phyloP scores from a whole-genome alignment of 2,888 invertebrate species.

The Acleris cristana region DNA sequence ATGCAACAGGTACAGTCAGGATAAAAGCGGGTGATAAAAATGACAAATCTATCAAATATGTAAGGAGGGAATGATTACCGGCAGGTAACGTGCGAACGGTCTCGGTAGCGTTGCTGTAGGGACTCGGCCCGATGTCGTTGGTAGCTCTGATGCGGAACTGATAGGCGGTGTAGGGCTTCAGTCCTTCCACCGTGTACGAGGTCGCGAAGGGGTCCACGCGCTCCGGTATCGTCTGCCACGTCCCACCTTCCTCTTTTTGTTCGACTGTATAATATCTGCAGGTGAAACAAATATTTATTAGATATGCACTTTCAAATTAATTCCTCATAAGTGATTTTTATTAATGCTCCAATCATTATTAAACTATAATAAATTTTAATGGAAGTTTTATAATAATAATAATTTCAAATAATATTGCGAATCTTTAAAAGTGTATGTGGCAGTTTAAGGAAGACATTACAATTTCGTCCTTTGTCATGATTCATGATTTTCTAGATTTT shows the following conservation, averaged over 20 bases:
- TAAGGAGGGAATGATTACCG: slow-evolving; percentile 68
- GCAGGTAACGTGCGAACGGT: slow-evolving; percentile 94
- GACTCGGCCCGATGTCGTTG: slow-evolving; percentile 97
- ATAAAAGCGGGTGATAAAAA: too few relatives aligned
- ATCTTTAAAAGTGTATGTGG: too few relatives aligned
- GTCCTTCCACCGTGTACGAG: slow-evolving; percentile 92
- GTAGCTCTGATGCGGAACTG: slow-evolving; percentile 97
- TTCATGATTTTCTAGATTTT: too few relatives aligned
- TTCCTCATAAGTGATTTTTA: too few relatives aligned
- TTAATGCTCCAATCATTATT: too few relatives aligned
- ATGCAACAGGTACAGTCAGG: too few relatives aligned
- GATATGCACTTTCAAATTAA: too few relatives aligned
- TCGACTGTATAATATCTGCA: slow-evolving; percentile 95
- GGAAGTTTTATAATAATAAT: too few relatives aligned
- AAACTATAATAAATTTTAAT: too few relatives aligned
- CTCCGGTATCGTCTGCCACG: slow-evolving; percentile 93
- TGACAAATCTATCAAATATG: background rate
- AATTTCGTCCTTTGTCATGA: too few relatives aligned
- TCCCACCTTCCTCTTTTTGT: slow-evolving; percentile 92
- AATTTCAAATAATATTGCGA: too few relatives aligned
- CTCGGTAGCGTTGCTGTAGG: slow-evolving; percentile 94
- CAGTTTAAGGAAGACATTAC: too few relatives aligned
- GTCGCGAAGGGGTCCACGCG: slow-evolving; percentile 94
- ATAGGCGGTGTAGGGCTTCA: slow-evolving; percentile 95
- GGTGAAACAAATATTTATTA: background rate